Evolutionary conservation across 2,888 invertebrate genomes (phyloP).

Genomic region (Conomelus anceps): DNA sequence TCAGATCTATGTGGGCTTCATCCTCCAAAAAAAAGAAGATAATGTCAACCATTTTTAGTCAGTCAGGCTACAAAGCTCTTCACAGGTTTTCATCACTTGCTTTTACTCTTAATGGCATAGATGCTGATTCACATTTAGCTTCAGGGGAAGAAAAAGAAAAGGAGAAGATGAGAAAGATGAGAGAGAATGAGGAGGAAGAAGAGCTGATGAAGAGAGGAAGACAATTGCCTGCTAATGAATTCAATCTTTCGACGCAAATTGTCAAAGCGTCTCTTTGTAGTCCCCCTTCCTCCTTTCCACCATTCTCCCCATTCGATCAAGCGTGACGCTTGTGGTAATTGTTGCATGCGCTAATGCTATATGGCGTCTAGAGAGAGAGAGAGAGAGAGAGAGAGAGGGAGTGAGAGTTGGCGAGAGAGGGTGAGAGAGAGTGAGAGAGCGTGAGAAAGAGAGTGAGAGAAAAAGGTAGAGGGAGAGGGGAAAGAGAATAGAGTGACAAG

Average conservation of each 20-base stretch:
- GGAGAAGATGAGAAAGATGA: not conserved
- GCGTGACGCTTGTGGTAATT: not conserved
- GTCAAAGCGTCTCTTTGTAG: not conserved
- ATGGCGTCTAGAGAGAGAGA: too few species aligned
- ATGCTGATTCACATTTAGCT: not conserved
- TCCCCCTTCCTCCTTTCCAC: not conserved
- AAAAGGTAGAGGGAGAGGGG: not conserved
- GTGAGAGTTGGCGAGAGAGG: too few species aligned
- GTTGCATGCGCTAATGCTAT: not conserved
- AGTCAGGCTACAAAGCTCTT: too few species aligned
- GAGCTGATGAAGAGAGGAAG: too few species aligned
- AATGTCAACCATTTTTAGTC: too few species aligned
- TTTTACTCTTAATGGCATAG: too few species aligned
- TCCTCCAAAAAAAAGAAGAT: too few species aligned
- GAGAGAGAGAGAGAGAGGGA: not conserved
- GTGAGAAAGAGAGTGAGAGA: too few species aligned
- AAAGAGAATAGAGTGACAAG: not conserved
- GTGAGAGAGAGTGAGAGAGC: not conserved
- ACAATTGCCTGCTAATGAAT: slow-evolving; percentile 7
- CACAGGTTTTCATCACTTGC: not conserved
- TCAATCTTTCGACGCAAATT: slow-evolving; percentile 10
- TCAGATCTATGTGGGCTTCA: too few species aligned
- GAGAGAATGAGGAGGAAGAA: not conserved
- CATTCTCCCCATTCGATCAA: not conserved
- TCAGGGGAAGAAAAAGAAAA: not conserved